Evolutionary conservation across 2,113 vertebrate species (phyloP).

Genomic region (Tenrec ecaudatus): DNA sequence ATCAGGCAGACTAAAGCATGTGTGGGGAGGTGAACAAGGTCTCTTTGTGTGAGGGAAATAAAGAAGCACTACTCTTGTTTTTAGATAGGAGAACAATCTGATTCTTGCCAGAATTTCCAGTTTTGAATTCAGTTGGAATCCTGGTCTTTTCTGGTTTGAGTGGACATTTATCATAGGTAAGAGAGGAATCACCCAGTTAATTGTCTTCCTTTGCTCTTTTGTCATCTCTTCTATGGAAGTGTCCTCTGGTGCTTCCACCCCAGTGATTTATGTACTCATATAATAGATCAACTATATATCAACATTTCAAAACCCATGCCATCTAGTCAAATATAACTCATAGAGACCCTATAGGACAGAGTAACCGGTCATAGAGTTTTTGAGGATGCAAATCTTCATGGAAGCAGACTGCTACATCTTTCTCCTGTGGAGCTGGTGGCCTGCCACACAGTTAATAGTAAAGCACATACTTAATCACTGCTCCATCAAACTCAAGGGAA

Average conservation of each 20-base stretch:
- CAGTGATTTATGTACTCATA: neutral
- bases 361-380: neutral
- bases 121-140: neutral
- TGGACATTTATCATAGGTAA: neutral
- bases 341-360: neutral
- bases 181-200: too few species aligned
- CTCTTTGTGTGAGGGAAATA: conserved; percentile 25
- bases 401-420: neutral
- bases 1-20: neutral
- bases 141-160: neutral
- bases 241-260: neutral
- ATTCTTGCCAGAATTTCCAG: conserved; percentile 30
- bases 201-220: neutral
- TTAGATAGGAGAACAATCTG: conserved; percentile 18
- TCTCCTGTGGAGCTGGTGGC: neutral
- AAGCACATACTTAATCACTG: too few species aligned
- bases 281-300: neutral
- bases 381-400: neutral
- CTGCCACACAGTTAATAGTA: too few species aligned
- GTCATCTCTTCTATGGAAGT: neutral
- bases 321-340: neutral
- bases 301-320: neutral
- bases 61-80: conserved; percentile 30
- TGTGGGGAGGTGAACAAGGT: neutral
- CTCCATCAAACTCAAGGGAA: too few species aligned